phyloP scores from a whole-genome alignment of 2,113 vertebrate species.

The Dendrocopos noguchii region DNA sequence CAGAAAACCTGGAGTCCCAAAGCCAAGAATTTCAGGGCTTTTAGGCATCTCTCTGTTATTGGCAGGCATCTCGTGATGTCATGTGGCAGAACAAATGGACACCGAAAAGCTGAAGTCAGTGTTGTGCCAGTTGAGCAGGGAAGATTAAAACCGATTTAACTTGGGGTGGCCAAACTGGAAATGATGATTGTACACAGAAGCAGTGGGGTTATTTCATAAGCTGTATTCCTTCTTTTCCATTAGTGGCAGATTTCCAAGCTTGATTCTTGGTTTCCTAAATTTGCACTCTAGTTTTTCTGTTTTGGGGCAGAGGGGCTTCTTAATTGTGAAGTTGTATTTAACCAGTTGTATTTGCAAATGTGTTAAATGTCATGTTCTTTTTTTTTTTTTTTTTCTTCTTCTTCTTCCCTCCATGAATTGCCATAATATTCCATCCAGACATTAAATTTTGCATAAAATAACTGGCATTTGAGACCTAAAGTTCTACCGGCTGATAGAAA shows the following conservation, averaged over 20 bases:
- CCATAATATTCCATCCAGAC: not conserved
- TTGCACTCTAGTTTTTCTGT: not conserved
- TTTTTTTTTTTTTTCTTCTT: no score
- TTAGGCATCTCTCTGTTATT: conserved; percentile 66
- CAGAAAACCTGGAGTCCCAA: conserved; percentile 67
- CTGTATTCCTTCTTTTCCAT: not conserved
- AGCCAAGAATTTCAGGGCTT: conserved; percentile 73
- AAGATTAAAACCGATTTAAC: conserved; percentile 55
- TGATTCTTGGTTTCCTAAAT: conserved; percentile 46
- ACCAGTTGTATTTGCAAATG: not conserved
- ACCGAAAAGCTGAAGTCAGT: conserved; percentile 58
- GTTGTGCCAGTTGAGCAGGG: conserved; percentile 33
- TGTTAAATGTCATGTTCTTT: not conserved
- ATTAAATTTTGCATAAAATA: not conserved
- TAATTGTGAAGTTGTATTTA: not conserved
- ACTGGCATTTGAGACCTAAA: not conserved
- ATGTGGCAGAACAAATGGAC: conserved; percentile 72
- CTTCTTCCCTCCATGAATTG: not conserved
- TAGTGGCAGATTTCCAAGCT: conserved; percentile 41
- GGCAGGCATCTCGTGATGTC: conserved; percentile 64
- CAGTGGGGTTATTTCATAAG: conserved; percentile 31
- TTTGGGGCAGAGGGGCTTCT: not conserved
- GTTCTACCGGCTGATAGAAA: not conserved
- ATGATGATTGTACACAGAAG: conserved; percentile 45
- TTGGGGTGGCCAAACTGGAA: conserved; percentile 58